Conservation (phyloP, 2,888 invertebrate species). For the Tetanocera ferruginea region DNA sequence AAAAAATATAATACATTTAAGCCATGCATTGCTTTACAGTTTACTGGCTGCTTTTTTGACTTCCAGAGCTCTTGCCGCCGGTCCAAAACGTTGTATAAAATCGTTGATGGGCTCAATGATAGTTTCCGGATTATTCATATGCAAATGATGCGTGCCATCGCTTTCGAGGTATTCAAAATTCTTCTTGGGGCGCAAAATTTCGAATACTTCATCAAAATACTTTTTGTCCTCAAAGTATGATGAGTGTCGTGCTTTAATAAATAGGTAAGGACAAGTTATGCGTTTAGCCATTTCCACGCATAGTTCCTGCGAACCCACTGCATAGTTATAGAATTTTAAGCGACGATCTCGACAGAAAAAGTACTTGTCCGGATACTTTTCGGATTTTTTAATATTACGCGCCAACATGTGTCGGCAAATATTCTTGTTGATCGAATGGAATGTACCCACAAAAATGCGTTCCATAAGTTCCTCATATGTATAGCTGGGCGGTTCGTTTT, state of each 20-base stretch:
- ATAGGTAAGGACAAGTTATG: slow-evolving; percentile 76
- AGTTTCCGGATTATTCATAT: slow-evolving; percentile 77
- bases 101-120: slow-evolving; percentile 73
- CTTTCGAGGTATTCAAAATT: slow-evolving; percentile 75
- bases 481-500: slow-evolving; percentile 75
- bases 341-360: slow-evolving; percentile 78
- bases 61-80: slow-evolving; percentile 70
- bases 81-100: slow-evolving; percentile 74
- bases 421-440: slow-evolving; percentile 73
- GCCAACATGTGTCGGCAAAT: slow-evolving; percentile 73
- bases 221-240: slow-evolving; percentile 73
- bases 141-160: slow-evolving; percentile 81
- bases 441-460: slow-evolving; percentile 73
- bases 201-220: slow-evolving; percentile 74
- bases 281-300: slow-evolving; percentile 73
- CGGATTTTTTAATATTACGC: slow-evolving; percentile 74
- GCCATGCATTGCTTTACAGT: slow-evolving; percentile 40
- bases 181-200: slow-evolving; percentile 72
- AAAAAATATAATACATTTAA: too few relatives aligned
- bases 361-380: slow-evolving; percentile 74
- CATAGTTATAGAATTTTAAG: slow-evolving; percentile 71
- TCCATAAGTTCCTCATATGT: slow-evolving; percentile 75
- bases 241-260: slow-evolving; percentile 74
- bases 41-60: slow-evolving; percentile 57
- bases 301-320: slow-evolving; percentile 70